Evolutionary conservation across 2,888 invertebrate genomes (phyloP), one percentile per base, ranked within the genome.

Genomic region (Leptinotarsa peninsularis): DNA sequence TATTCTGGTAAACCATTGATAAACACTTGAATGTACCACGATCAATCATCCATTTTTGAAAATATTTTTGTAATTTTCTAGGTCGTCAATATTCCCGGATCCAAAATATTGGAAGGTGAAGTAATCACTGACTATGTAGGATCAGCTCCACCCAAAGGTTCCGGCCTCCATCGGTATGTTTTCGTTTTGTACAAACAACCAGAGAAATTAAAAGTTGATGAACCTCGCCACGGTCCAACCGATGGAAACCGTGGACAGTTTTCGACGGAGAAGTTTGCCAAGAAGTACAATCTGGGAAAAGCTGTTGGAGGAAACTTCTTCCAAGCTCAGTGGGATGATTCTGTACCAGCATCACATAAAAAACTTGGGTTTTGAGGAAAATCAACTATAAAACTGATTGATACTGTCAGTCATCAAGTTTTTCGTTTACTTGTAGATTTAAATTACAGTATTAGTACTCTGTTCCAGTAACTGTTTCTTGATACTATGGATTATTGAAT

Each of bases 141-240:
- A 18, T 88, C 92, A 52, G 94, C 93, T 4, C 94, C 94, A n/a
- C 94, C 94, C 13, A 91, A 93, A 87, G 92, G 91, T 67, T 92
- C 93, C 52, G 93, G 93, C 15, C 88, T 94, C 18, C 94, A 94
- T 87, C 91, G 94, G 18, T 95, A 94, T 83, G 90, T 94, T 17
- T 93, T 92, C 86, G 84, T 94, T 67, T 84, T 93, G 15, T 95
- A 91, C 88, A 92, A 94, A 83, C 95, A 95, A 83, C 89, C 89
- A 0, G 88, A 87, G 15, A 91, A 91, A 81, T 75, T 92, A 3
- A 73, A 74, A 5, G 84, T 86, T 73, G 79, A 80, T 50, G 85
- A 85, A 74, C 78, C 82, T 27, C 90, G 89, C 77, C 85, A 90
- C 5, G 89, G 82, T 77, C 89, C 89, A 78, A 90, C 89, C 43